phyloP scores from a whole-genome alignment of 2,797 vertebrate genomes.

The Gila robusta region DNA sequence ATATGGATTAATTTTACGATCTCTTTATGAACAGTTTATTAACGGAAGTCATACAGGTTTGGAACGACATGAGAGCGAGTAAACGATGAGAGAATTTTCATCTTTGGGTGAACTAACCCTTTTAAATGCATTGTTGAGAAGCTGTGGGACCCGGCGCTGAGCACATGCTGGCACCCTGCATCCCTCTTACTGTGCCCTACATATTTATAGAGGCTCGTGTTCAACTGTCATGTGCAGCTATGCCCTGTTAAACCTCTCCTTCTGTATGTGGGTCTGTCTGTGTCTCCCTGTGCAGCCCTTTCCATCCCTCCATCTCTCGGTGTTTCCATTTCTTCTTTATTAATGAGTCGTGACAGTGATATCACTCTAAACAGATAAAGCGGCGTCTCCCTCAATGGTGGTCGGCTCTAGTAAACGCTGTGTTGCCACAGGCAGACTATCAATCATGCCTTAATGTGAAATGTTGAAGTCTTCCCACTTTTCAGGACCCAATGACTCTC shows the following conservation, averaged over 20 bases:
- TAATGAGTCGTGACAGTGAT: constrained; percentile 55
- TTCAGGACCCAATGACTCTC: constrained; percentile 10
- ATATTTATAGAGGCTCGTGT: constrained; percentile 27
- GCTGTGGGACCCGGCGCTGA: background rate
- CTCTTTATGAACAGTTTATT: background rate
- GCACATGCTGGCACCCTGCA: constrained; percentile 27
- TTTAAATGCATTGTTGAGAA: background rate
- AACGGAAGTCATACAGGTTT: background rate
- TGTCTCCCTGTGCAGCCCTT: background rate
- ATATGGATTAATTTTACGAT: background rate
- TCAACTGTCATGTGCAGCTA: constrained; percentile 21
- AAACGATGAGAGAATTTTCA: background rate
- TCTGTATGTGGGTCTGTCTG: constrained; percentile 28
- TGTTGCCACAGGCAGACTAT: constrained; percentile 39
- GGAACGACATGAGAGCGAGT: background rate
- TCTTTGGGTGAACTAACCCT: background rate
- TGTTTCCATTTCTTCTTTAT: constrained; percentile 31
- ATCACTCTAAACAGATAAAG: constrained; percentile 54
- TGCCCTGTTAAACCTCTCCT: constrained; percentile 16
- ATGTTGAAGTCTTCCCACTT: constrained; percentile 43
- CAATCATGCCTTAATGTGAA: constrained; percentile 31
- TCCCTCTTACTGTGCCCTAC: constrained; percentile 25
- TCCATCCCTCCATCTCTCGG: background rate
- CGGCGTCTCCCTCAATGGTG: constrained; percentile 36
- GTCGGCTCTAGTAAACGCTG: constrained; percentile 24